Percentiles rank a stretch among this genome's conserved stretches.
Conservation (phyloP, 2,797 vertebrate species). For the Octomys mimax region DNA sequence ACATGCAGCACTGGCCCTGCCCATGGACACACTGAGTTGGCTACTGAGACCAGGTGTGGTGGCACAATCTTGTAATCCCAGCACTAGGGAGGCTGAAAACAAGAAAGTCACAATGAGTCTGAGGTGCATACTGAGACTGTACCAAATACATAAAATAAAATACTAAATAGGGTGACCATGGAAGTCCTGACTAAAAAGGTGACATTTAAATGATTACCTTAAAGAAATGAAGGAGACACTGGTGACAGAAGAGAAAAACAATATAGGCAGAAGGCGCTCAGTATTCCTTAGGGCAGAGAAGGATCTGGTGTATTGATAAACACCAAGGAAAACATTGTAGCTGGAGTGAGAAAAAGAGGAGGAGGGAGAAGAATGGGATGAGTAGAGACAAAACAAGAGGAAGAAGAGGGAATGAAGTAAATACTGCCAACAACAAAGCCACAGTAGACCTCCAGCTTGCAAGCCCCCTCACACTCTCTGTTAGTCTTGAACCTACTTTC, state of each 20-base stretch:
- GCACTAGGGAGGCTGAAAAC: no score
- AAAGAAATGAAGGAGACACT: neutral
- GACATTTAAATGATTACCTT: neutral
- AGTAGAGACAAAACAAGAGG: neutral
- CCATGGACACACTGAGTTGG: no score
- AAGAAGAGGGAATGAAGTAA: no score
- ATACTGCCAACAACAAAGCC: neutral
- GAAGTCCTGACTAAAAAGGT: neutral
- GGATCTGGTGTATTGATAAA: neutral
- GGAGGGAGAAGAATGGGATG: no score
- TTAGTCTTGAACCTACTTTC: conserved; percentile 7
- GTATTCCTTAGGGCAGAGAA: neutral
- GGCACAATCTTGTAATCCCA: no score
- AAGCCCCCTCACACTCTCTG: rapidly evolving
- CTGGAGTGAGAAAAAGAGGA: neutral
- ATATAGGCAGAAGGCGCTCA: neutral
- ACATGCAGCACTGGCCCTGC: no score
- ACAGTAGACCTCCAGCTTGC: neutral
- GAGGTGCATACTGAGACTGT: no score
- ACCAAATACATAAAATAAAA: no score
- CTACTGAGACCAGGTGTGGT: no score
- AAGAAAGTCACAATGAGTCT: no score
- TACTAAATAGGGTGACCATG: neutral
- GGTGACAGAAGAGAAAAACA: neutral
- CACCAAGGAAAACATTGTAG: neutral